Evolutionary conservation across 2,888 invertebrate genomes (phyloP), one percentile per base, ranked within the genome.

Genomic region (Gymnoscelis rufifasciata): DNA sequence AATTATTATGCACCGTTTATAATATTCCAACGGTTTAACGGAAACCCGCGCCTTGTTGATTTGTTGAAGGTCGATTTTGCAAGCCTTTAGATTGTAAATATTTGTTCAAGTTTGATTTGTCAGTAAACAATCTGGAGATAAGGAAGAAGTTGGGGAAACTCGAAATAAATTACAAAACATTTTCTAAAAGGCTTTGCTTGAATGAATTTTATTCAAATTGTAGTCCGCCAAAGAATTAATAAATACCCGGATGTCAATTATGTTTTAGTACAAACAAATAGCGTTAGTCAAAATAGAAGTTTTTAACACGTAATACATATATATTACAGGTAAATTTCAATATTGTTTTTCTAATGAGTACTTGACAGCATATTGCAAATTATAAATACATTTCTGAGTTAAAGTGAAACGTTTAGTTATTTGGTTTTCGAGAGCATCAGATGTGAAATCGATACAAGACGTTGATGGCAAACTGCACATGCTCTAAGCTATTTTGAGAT

Each of bases 1-100:
- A 56, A 60, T 56, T 61, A 62, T 60, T 63, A 66, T 58, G 60
- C 57, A 49, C 47, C 54, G 55, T 64, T 57, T 50, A 56, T 59
- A 55, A 57, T 51, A 50, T 54, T 52, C 43, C 55, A 48, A 44
- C 49, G 48, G 54, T 44, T 52, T 51, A 49, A 45, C 47, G 31
- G 31, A 35, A 35, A n/a, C 38, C 41, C 8, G 29, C 15, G 28
- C 10, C 38, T 36, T 35, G 24, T 41, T 36, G 45, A 45, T 50
- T 45, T 35, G 41, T 42, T 38, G 24, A 7, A 23, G 28, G 38
- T 33, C 8, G 28, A 41, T 24, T 41, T 49, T 24, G 23, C 40
- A 8, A 36, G 31, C 29, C 14, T 14, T 42, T 36, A 10, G 11
- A 24, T 5, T 10, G 15, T 33, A 46, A 46, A 41, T 45, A 36